Percentiles rank a stretch among this genome's conserved stretches.
These are phyloP conservation scores for Berghia stephanieae DNA, from an alignment of 1,140 invertebrate species.

Conservation along the genomic window DNA sequence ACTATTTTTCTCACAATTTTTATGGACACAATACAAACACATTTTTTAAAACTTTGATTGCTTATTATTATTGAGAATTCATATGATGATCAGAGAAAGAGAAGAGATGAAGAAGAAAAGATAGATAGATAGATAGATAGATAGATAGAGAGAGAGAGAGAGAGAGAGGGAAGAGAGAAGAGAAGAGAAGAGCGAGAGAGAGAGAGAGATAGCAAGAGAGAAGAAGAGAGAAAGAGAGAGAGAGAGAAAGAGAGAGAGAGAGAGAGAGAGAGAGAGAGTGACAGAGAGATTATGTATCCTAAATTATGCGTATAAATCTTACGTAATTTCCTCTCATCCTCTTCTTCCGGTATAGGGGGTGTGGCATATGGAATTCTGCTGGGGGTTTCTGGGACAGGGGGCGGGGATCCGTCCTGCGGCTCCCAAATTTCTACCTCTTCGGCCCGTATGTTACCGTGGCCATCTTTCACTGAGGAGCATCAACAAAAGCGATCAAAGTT, in stretches of 20 bases:
- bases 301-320: constrained; percentile 12
- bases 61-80: background rate
- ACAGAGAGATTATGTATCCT: too few species aligned
- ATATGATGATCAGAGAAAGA: constrained; percentile 13
- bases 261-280: background rate
- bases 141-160: background rate
- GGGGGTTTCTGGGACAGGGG: constrained; percentile 52
- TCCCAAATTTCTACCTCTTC: constrained; percentile 59
- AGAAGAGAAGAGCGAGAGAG: constrained; percentile 11
- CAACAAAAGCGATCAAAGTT: too few species aligned
- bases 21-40: background rate
- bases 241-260: background rate
- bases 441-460: constrained; percentile 45
- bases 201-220: background rate
- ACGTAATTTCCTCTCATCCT: constrained; percentile 37
- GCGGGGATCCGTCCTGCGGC: constrained; percentile 46
- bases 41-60: background rate
- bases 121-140: background rate
- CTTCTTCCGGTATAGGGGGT: constrained; percentile 53
- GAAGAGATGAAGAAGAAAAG: too few species aligned
- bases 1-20: background rate
- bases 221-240: background rate
- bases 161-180: background rate
- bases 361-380: constrained; percentile 56
- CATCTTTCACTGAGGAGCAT: constrained; percentile 50